phyloP scores from a whole-genome alignment of 2,888 invertebrate species.

The Maniola hyperantus region DNA sequence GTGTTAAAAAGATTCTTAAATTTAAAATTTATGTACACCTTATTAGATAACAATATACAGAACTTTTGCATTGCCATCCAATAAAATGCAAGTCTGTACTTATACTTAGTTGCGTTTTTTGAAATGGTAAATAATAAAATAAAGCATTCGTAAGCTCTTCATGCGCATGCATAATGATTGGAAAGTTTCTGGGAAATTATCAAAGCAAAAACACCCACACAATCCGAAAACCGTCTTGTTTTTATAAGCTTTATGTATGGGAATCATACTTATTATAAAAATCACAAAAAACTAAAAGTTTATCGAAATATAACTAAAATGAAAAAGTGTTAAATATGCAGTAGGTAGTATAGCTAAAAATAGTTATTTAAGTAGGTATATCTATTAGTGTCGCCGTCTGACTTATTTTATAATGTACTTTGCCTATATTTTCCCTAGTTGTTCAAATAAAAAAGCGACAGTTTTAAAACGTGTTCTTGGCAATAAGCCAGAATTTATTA shows the following conservation, averaged over 20 bases:
- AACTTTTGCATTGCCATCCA: neutral
- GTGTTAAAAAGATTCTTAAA: too few relatives aligned
- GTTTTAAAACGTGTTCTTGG: conserved; percentile 25
- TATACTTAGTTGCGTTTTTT: neutral
- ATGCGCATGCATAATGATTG: conserved; percentile 33
- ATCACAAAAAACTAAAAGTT: neutral
- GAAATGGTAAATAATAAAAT: neutral
- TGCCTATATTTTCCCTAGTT: neutral
- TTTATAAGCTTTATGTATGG: conserved; percentile 1
- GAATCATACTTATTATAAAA: neutral
- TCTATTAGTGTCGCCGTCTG: neutral
- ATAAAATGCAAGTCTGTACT: too few relatives aligned
- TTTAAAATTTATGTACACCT: too few relatives aligned
- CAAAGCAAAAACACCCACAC: conserved; percentile 12
- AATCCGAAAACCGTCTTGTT: conserved; percentile 17
- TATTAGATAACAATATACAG: neutral
- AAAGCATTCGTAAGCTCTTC: conserved; percentile 9
- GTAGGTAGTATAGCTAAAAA: too few relatives aligned
- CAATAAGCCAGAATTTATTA: conserved; percentile 23
- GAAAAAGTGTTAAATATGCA: too few relatives aligned
- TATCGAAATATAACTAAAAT: too few relatives aligned
- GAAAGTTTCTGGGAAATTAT: neutral
- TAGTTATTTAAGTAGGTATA: too few relatives aligned
- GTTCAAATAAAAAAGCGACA: conserved; percentile 23
- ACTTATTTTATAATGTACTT: neutral